Percentiles rank a stretch among this genome's conserved stretches.
phyloP scores from a whole-genome alignment of 2,888 invertebrate genomes.

The Hyalella azteca region DNA sequence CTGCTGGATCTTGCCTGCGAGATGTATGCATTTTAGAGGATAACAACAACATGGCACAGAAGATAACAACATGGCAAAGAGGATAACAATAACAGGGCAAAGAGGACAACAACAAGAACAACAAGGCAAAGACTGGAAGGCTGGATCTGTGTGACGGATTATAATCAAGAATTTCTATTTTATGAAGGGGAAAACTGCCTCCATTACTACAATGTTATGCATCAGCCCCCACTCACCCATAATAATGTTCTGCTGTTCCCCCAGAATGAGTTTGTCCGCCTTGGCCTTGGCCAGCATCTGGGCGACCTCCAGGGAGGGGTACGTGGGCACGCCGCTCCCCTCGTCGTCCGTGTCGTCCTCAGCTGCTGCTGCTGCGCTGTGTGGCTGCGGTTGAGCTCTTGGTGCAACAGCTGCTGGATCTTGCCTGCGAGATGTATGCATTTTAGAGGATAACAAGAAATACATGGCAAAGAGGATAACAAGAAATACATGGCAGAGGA shows the following conservation, averaged over 20 bases:
- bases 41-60: neutral
- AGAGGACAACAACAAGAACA: neutral
- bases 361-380: neutral
- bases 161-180: too few species aligned
- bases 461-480: neutral
- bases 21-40: neutral
- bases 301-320: constrained; percentile 18
- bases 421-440: neutral
- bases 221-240: neutral
- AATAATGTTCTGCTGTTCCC: neutral
- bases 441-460: neutral
- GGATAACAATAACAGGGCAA: neutral
- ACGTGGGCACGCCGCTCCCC: neutral
- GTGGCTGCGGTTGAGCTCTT: neutral
- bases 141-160: too few species aligned
- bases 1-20: constrained; percentile 14
- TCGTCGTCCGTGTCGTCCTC: neutral
- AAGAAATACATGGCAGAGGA: neutral
- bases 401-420: constrained; percentile 4
- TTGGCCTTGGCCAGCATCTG: constrained; percentile 15
- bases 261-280: constrained; percentile 1
- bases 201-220: neutral
- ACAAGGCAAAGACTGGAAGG: too few species aligned
- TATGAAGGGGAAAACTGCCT: neutral
- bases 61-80: neutral